Evolutionary conservation across 92 coral and sea anemone genomes (phyloP), one percentile per base, ranked within the genome.

Genomic region (Zoanthus sociatus): DNA sequence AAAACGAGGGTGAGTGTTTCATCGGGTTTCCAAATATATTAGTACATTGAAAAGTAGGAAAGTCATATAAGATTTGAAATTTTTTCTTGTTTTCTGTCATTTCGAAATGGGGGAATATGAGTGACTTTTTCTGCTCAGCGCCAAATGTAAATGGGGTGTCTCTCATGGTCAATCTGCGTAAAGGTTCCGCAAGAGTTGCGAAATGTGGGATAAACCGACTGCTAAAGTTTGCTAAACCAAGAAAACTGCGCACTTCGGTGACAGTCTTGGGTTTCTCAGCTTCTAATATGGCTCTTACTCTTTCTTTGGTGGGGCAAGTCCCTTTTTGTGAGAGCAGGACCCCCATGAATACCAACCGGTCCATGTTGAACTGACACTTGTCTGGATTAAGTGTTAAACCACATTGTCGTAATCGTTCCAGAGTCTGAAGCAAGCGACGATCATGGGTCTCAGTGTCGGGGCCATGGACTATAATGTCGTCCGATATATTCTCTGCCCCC

Each of bases 311-410:
- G n/a, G 92, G 89, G 14, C 82, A 82, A 77, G 76, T 77, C 20
- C 92, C 87, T 11, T 82, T 82, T 31, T 87, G 61, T 5, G 87
- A 82, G 32, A 30, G 26, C 8, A 73, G 46, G 50, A 73, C 8
- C n/a, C 90, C 91, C 91, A 54, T 88, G 73, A 88, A 83, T 31
- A 32, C 68, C 67, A 88, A 46, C 58, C 32, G 33, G 16, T 67
- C 46, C 78, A 81, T 88, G 78, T 70, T 16, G 44, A 88, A 61
- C 69, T n/a, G 69, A 33, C 84, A 78, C 32, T 78, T 78, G 14
- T 78, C 71, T 33, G 30, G 50, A 55, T 78, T 78, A 37, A 79
- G 50, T 33, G 85, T 79, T 8, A 79, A 72, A 53, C 69, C 69
- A 46, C 69, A 60, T 72, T 78, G 12, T 78, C 32, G 60, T 53